These are phyloP conservation scores for Perccottus glenii DNA, from an alignment of 2,113 vertebrate species.

Conservation along the genomic window DNA sequence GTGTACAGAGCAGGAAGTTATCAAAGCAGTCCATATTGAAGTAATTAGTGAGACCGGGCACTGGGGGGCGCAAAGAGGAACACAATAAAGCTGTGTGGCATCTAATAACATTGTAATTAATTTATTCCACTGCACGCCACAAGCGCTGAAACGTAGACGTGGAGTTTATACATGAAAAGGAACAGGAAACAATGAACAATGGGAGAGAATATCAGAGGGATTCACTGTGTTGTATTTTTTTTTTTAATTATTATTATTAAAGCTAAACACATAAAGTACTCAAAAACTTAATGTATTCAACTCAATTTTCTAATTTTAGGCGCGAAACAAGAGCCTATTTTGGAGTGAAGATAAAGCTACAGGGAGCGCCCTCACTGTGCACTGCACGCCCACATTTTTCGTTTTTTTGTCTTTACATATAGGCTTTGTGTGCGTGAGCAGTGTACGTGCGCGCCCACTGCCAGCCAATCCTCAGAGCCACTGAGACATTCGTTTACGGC, in stretches of 20 bases:
- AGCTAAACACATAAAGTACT: too few species aligned
- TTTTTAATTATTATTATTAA: too few species aligned
- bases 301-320: not conserved
- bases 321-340: not conserved
- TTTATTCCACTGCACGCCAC: slow-evolving; percentile 45
- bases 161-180: not conserved
- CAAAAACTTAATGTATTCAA: too few species aligned
- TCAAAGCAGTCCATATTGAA: slow-evolving; percentile 8
- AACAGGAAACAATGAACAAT: too few species aligned
- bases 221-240: too few species aligned
- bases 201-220: too few species aligned
- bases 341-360: not conserved
- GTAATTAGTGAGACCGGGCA: slow-evolving; percentile 39
- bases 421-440: not conserved
- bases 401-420: not conserved
- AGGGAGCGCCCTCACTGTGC: not conserved
- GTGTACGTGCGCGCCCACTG: slow-evolving; percentile 57
- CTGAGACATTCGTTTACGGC: slow-evolving; percentile 66
- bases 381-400: slow-evolving; percentile 17
- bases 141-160: slow-evolving; percentile 29
- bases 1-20: slow-evolving; percentile 6
- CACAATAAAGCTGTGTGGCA: slow-evolving; percentile 36
- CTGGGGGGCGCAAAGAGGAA: slow-evolving; percentile 60
- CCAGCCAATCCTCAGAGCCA: slow-evolving; percentile 62
- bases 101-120: slow-evolving; percentile 34